Base-by-base conservation (phyloP, 2,113 vertebrate genomes). In the Cyprinodon variegatus region DNA sequence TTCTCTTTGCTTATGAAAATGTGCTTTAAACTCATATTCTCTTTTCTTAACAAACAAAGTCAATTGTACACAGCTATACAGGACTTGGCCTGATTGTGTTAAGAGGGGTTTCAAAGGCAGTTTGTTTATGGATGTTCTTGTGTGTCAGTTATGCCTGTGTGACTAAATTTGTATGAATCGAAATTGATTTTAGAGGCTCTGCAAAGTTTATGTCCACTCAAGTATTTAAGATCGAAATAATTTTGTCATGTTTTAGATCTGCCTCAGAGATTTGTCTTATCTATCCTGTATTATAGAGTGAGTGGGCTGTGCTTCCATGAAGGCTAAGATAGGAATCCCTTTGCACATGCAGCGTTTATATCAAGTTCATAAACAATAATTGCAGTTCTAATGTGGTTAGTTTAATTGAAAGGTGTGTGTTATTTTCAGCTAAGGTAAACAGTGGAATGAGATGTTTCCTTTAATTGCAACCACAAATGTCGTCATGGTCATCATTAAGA, bases 401-500 rank as follows among this genome's bases (percentile, higher is more conserved):
- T 57, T 50, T 40, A 62, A 41, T 8, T 45, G 36, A 3, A 4
- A 57, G 11, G 12, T 43, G 60, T 22, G 6, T 64, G 22, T 70
- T 69, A 59, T 57, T 57, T 57, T n/a, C 50, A 57, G 50, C 17
- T 6, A 8, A 4, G 15, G 17, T 57, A 46, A 86, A 50, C 70
- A 13, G 37, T 64, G 63, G 43, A 40, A n/a, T 41, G 66, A 72
- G 72, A 6, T 15, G 65, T 84, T 57, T 78, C 73, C 65, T 38
- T 68, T 57, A 78, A 72, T 70, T 13, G 78, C 74, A 74, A 64
- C 67, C 66, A 46, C 40, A 65, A 64, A 45, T 45, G 4, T 43
- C 40, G 0, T 78, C 70, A 70, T 48, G 62, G 77, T 86, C 88
- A 91, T 91, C 87, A 91, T 94, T 90, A 89, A 71, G 40, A 4